Percentiles rank a stretch among this genome's conserved stretches.
Conservation (phyloP, 2,797 vertebrate species). For the Erethizon dorsatum region DNA sequence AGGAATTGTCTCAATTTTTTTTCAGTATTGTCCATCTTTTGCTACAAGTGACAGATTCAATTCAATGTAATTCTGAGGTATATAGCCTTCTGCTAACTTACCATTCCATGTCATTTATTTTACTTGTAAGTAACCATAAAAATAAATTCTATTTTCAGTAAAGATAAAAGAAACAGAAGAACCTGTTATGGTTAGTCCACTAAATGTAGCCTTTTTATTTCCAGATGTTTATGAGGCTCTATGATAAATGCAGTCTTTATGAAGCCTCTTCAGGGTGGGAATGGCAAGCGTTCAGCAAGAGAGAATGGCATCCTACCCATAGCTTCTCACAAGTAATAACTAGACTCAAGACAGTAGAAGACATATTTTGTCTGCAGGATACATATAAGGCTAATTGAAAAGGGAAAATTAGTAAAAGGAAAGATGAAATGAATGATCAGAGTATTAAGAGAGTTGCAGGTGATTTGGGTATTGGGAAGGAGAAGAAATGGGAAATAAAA, state of each 20-base stretch:
- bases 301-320: neutral
- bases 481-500: slow-evolving; percentile 12
- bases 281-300: neutral
- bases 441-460: slow-evolving; percentile 31
- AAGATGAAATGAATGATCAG: slow-evolving; percentile 20
- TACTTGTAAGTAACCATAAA: slow-evolving; percentile 57
- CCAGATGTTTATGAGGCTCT: slow-evolving; percentile 24
- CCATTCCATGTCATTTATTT: slow-evolving; percentile 46
- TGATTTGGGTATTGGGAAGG: neutral
- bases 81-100: slow-evolving; percentile 19
- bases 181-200: slow-evolving; percentile 6
- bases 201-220: slow-evolving; percentile 7
- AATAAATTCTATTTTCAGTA: slow-evolving; percentile 38
- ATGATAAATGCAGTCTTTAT: neutral
- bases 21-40: neutral
- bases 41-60: neutral
- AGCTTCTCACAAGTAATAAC: neutral
- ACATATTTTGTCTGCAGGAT: neutral
- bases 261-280: neutral
- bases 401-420: slow-evolving; percentile 44
- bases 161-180: slow-evolving; percentile 49
- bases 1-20: neutral
- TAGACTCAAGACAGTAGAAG: neutral
- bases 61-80: neutral
- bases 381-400: neutral